Percentiles rank a stretch among this genome's conserved stretches.
These are phyloP conservation scores for Thalassophryne amazonica DNA, from an alignment of 2,797 vertebrate genomes.

Conservation along the genomic window DNA sequence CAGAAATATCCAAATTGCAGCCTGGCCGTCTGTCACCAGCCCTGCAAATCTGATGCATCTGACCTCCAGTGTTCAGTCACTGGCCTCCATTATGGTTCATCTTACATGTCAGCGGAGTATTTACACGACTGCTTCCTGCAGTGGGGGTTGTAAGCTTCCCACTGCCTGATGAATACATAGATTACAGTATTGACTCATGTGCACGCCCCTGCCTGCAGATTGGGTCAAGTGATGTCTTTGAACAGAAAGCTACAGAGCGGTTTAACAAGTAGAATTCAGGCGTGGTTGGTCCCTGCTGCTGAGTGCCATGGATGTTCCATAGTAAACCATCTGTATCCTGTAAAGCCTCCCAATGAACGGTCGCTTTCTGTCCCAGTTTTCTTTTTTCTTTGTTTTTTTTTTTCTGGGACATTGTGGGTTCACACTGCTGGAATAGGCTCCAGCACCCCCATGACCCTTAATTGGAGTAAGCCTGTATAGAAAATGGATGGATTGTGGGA, in stretches of 20 bases:
- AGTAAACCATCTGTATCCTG: slow-evolving; percentile 56
- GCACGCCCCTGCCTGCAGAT: slow-evolving; percentile 30
- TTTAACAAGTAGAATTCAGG: slow-evolving; percentile 21
- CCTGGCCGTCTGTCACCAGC: background rate
- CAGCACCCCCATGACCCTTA: too few species aligned
- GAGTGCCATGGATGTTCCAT: slow-evolving; percentile 20
- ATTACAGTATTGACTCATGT: slow-evolving; percentile 57
- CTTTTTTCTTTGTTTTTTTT: slow-evolving; percentile 6
- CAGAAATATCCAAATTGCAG: slow-evolving; percentile 7
- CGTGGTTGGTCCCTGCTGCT: background rate
- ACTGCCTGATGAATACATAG: slow-evolving; percentile 52
- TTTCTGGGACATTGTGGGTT: background rate
- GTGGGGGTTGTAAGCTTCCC: slow-evolving; percentile 3
- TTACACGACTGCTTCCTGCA: slow-evolving; percentile 62
- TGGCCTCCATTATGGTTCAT: slow-evolving; percentile 18
- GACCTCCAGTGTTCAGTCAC: slow-evolving; percentile 16
- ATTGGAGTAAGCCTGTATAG: too few species aligned
- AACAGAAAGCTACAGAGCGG: slow-evolving; percentile 26
- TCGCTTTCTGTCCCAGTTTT: slow-evolving; percentile 40
- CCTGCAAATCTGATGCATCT: slow-evolving; percentile 26
- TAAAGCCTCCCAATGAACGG: slow-evolving; percentile 54
- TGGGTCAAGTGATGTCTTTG: slow-evolving; percentile 47
- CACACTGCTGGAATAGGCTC: background rate
- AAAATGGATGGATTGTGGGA: too few species aligned
- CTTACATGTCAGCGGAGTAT: slow-evolving; percentile 46